A percentile compares a stretch with the other conserved stretches of the same genome.
Evolutionary conservation across 2,888 invertebrate species (phyloP).

Genomic region (Agapostemon virescens): DNA sequence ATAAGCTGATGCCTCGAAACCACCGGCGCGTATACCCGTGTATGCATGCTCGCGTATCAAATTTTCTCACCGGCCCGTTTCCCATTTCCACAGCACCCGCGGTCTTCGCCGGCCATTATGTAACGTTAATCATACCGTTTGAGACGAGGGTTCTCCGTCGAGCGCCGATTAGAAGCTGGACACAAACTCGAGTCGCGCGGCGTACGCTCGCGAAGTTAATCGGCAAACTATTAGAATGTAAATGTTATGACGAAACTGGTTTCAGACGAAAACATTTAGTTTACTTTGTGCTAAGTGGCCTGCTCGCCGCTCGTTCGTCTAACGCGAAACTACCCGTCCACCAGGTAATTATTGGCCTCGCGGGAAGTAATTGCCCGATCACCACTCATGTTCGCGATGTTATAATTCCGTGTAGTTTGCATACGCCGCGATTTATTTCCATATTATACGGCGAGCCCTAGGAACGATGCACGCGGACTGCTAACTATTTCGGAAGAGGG

Average conservation of each 20-base stretch:
- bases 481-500: not conserved
- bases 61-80: slow-evolving; percentile 27
- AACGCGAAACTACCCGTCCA: slow-evolving; percentile 2
- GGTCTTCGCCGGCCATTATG: not conserved
- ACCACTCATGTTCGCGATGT: not conserved
- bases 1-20: slow-evolving; percentile 32
- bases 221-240: not conserved
- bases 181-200: not conserved
- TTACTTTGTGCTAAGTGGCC: slow-evolving; percentile 7
- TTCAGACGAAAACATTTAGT: not conserved
- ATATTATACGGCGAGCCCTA: not conserved
- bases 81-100: slow-evolving; percentile 15
- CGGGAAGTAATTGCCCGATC: not conserved
- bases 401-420: not conserved
- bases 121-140: slow-evolving; percentile 6
- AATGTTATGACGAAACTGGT: slow-evolving; percentile 4
- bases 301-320: not conserved
- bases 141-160: not conserved
- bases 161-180: slow-evolving; percentile 11
- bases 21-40: not conserved
- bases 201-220: not conserved
- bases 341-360: not conserved
- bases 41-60: slow-evolving; percentile 15
- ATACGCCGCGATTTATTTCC: not conserved
- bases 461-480: not conserved